phyloP scores from a whole-genome alignment of 2,888 invertebrate species.

The Acronicta aceris region DNA sequence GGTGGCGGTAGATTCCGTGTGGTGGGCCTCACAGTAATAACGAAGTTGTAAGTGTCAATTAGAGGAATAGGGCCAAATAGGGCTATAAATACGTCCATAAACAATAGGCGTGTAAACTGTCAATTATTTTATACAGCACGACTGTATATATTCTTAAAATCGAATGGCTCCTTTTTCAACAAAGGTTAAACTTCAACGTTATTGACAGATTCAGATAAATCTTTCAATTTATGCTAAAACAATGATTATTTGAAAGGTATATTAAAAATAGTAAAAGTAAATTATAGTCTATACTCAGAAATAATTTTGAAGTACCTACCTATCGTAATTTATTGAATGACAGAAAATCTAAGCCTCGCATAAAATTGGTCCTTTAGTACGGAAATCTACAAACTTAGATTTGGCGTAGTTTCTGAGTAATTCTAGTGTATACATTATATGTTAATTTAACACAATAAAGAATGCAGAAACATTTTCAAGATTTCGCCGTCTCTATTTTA shows the following conservation, averaged over 20 bases:
- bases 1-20: not conserved
- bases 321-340: too few species aligned
- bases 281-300: too few species aligned
- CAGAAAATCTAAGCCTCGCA: slow-evolving; percentile 7
- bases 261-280: too few species aligned
- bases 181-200: slow-evolving; percentile 3
- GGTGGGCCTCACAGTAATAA: slow-evolving; percentile 1
- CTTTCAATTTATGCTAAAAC: not conserved
- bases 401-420: slow-evolving; percentile 16
- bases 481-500: slow-evolving; percentile 38
- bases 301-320: too few species aligned
- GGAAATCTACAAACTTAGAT: slow-evolving; percentile 6
- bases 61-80: slow-evolving; percentile 2
- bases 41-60: slow-evolving; percentile 33
- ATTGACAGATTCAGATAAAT: too few species aligned
- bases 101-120: slow-evolving; percentile 34
- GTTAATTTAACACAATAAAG: slow-evolving; percentile 38
- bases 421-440: not conserved
- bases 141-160: not conserved
- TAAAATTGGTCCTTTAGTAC: slow-evolving; percentile 20
- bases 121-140: slow-evolving; percentile 40
- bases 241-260: not conserved
- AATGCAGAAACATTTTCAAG: slow-evolving; percentile 34
- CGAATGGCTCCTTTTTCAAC: slow-evolving; percentile 1
- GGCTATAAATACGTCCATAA: slow-evolving; percentile 4